These are phyloP conservation scores for Mycteria americana DNA, from an alignment of 2,797 vertebrate genomes.

Conservation along the genomic window DNA sequence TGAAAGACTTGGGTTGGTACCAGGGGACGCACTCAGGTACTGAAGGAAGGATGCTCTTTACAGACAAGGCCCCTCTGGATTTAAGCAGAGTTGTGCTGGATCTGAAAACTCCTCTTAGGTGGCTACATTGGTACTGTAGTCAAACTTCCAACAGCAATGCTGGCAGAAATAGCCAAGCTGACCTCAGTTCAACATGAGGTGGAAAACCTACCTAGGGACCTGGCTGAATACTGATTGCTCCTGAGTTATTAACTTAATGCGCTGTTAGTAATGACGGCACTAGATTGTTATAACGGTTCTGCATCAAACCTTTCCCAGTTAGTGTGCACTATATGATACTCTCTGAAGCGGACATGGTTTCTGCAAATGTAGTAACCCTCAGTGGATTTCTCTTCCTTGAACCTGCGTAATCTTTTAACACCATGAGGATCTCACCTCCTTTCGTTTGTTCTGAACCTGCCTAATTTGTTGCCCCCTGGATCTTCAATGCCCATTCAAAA, in stretches of 20 bases:
- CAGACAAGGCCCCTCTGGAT: not conserved
- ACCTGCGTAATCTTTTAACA: not conserved
- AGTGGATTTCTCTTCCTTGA: not conserved
- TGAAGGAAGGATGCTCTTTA: not conserved
- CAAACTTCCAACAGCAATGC: not conserved
- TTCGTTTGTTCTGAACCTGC: not conserved
- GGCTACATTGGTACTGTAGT: not conserved
- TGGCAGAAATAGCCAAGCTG: not conserved
- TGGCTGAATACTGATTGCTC: not conserved
- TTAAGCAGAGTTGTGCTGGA: not conserved
- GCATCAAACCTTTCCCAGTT: not conserved
- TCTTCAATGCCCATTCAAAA: not conserved
- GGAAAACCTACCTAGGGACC: not conserved
- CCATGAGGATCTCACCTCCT: not conserved
- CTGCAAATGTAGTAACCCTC: not conserved
- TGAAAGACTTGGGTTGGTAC: not conserved
- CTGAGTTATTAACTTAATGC: not conserved
- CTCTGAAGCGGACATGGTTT: not conserved
- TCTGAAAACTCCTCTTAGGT: not conserved
- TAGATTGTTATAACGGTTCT: not conserved
- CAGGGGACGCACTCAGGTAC: not conserved
- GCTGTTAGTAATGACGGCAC: not conserved
- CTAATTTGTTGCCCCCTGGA: not conserved
- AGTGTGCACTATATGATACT: not conserved
- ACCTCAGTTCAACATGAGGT: not conserved